Evolutionary conservation across 2,797 vertebrate genomes (phyloP).

Genomic region (Gymnothorax reevesii): DNA sequence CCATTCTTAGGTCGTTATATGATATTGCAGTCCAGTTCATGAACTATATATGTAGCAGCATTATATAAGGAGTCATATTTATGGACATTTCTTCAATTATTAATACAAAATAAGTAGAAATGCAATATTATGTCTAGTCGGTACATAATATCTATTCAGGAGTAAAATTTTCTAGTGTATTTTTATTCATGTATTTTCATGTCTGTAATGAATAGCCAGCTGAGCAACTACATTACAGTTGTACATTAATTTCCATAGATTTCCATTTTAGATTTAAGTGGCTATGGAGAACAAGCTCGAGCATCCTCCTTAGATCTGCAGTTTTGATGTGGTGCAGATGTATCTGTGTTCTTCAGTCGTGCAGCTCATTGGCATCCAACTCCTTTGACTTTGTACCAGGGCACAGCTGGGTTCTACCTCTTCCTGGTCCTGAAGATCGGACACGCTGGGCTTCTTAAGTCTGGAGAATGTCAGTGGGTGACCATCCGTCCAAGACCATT

Average conservation of each 20-base stretch:
- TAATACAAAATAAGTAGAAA: not conserved
- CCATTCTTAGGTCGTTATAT: not conserved
- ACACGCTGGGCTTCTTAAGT: slow-evolving; percentile 40
- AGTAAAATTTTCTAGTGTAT: not conserved
- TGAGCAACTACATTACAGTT: not conserved
- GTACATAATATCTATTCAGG: not conserved
- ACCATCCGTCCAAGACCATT: slow-evolving; percentile 53
- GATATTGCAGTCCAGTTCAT: slow-evolving; percentile 3
- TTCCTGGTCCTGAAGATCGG: not conserved
- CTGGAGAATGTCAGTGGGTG: slow-evolving; percentile 45
- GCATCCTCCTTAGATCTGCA: slow-evolving; percentile 34
- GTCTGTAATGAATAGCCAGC: not conserved
- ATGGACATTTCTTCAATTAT: slow-evolving; percentile 1
- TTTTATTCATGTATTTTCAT: not conserved
- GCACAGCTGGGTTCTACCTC: slow-evolving; percentile 51
- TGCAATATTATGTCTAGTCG: not conserved
- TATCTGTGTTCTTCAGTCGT: slow-evolving; percentile 48
- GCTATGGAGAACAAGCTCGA: not conserved
- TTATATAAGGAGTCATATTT: not conserved
- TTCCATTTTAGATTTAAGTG: not conserved
- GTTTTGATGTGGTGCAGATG: slow-evolving; percentile 48
- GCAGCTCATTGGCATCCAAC: slow-evolving; percentile 46
- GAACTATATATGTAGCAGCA: slow-evolving; percentile 1
- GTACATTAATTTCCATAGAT: no score
- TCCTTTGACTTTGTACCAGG: slow-evolving; percentile 46